These are phyloP conservation scores for Sebastes nivosus DNA, from an alignment of 2,797 vertebrate genomes.

Conservation along the genomic window DNA sequence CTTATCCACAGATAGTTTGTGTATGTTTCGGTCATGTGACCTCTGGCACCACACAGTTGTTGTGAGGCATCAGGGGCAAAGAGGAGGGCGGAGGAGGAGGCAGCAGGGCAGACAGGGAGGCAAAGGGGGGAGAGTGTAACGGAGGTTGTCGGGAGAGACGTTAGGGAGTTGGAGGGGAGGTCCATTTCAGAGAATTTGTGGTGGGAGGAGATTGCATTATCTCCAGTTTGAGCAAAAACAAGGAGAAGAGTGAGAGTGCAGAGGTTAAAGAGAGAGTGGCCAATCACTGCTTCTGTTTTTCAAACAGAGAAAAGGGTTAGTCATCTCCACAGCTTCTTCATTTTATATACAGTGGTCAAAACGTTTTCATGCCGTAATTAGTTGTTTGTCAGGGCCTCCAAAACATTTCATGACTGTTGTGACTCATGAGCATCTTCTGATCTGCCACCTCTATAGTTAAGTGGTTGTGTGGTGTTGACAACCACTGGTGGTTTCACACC, in stretches of 20 bases:
- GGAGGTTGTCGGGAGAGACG: slow-evolving; percentile 10
- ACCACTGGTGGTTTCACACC: neutral
- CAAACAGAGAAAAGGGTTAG: neutral
- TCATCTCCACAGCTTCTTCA: neutral
- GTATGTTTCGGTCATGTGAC: slow-evolving; percentile 32
- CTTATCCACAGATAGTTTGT: slow-evolving; percentile 8
- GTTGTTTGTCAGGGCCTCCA: neutral
- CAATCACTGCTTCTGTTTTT: slow-evolving; percentile 12
- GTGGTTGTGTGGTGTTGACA: neutral
- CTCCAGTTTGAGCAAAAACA: slow-evolving; percentile 26
- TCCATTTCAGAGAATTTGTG: neutral
- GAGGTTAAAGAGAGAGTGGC: slow-evolving; percentile 10
- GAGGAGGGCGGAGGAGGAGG: slow-evolving; percentile 6
- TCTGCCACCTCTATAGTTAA: no score
- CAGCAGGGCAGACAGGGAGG: slow-evolving; percentile 23
- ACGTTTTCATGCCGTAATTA: rapidly evolving
- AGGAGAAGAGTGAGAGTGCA: slow-evolving; percentile 10
- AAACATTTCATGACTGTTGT: neutral
- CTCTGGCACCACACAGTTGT: slow-evolving; percentile 40
- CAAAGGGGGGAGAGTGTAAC: slow-evolving; percentile 14
- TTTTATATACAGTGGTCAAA: neutral
- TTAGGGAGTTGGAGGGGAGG: slow-evolving; percentile 6
- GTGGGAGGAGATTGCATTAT: slow-evolving; percentile 33
- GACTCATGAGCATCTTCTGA: neutral
- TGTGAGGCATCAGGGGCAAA: slow-evolving; percentile 49